Evolutionary conservation across 2,888 invertebrate genomes (phyloP), one percentile per base, ranked within the genome.

Genomic region (Lepidocyrtinus sp.): DNA sequence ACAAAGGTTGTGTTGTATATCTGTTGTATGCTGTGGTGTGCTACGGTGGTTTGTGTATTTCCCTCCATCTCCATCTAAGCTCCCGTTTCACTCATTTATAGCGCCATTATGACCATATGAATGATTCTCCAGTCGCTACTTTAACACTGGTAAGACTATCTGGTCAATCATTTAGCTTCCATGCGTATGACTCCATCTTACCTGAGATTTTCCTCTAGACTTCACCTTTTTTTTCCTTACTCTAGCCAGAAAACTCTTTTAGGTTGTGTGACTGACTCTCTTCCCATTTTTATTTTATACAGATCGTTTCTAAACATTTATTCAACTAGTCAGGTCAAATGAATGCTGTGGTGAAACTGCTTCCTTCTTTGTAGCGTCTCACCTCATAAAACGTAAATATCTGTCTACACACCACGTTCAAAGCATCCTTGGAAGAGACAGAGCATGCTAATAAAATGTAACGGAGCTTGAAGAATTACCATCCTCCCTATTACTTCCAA

Each of bases 151-250:
- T 59, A 5, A 21, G 59, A 59, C 59, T 59, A 59, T 64, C 69
- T 69, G 73, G 72, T 78, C 78, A 78, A 78, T 78, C 73, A 78
- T 78, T 73, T 78, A 68, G 27, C 73, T 63, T 25, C 25, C 61
- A 68, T 69, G 64, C 75, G 46, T 75, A 2, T n/a, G 62, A 69
- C 64, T 46, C 67, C 22, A 21, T 7, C 5, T 1, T 36, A 26
- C 45, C 25, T 25, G 27, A 26, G 27, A 75, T 69, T 63, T 50
- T 62, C 62, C 50, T 67, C 22, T 59, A 21, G 22, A 59, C 59
- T 59, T 9, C n/a, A n/a, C n/a, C n/a, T n/a, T n/a, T n/a, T n/a
- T n/a, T n/a, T n/a, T n/a, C n/a, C n/a, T n/a, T n/a, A n/a, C n/a
- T n/a, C n/a, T n/a, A n/a, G n/a, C n/a, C n/a, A n/a, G n/a, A n/a